Evolutionary conservation across 2,888 invertebrate species (phyloP).

Genomic region (Phalera bucephala): DNA sequence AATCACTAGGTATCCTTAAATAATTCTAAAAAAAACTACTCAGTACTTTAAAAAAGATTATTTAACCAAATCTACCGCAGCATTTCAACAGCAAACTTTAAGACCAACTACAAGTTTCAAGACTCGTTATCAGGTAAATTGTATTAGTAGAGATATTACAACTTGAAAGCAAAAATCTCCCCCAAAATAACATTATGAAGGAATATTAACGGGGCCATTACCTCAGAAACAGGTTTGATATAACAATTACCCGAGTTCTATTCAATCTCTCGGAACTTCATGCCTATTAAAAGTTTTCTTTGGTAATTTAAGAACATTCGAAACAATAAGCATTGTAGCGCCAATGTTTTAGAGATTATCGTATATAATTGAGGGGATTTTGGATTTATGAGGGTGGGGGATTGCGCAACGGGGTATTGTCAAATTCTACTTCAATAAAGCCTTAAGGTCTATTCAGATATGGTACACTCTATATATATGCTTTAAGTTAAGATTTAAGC

Average conservation of each 20-base stretch:
- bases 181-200: slow-evolving; percentile 45
- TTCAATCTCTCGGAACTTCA: slow-evolving; percentile 60
- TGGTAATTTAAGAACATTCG: slow-evolving; percentile 51
- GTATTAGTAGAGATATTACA: slow-evolving; percentile 31
- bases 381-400: too few species aligned
- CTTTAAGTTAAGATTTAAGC: too few species aligned
- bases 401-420: too few species aligned
- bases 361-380: slow-evolving; percentile 27
- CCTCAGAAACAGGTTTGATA: slow-evolving; percentile 44
- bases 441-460: too few species aligned
- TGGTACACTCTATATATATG: too few species aligned
- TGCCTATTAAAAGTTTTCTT: slow-evolving; percentile 71
- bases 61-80: too few species aligned
- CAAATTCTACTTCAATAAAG: too few species aligned
- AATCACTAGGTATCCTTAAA: too few species aligned
- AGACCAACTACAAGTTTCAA: background rate
- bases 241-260: slow-evolving; percentile 55
- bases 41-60: too few species aligned
- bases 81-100: background rate
- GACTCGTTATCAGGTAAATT: too few species aligned
- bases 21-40: too few species aligned
- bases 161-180: slow-evolving; percentile 47
- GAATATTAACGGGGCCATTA: slow-evolving; percentile 51
- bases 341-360: slow-evolving; percentile 57
- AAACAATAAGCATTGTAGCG: slow-evolving; percentile 63